Base-by-base conservation (phyloP, 2,888 invertebrate genomes). In the Caenorhabditis angaria region DNA sequence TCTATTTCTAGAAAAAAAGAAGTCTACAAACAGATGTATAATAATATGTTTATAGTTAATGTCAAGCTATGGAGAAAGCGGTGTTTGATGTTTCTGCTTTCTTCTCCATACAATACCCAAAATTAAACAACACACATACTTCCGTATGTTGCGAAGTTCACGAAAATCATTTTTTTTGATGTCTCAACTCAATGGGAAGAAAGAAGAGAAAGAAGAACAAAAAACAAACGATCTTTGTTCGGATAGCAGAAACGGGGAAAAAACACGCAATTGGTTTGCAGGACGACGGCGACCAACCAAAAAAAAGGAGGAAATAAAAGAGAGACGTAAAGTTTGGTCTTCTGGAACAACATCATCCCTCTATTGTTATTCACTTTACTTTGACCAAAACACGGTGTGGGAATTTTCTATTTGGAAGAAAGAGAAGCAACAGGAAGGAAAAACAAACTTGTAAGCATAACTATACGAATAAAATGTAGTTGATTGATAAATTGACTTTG, bases 191-290 rank as follows among this genome's bases (percentile, higher is more conserved):
- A 41, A 41, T 18, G 3, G 8, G 41, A 6, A 41, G 14, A 41
- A 41, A 41, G 18, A n/a, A 41, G 41, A 41, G 10, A 18, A 32
- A 8, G 32, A 41, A 18, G 41, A 41, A 41, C 41, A 41, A 41
- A 41, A 41, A 41, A 41, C 41, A 41, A 41, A 18, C 18, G 41
- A 41, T 41, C 41, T 41, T 41, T 41, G 41, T 41, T 41, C 41
- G 41, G 41, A 41, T 41, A 41, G 41, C 41, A 18, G n/a, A n/a
- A n/a, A 12, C 18, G 41, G 41, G 32, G 32, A 32, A 18, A 41
- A 41, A 41, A 41, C 41, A 41, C 41, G 41, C 41, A 41, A 41
- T 41, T 41, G 14, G 41, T 41, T 41, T 41, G 41, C 41, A 41
- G 18, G 41, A 41, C 41, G 41, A 41, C 32, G 6, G 12, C 41